These are phyloP conservation scores for Notodonta ziczac DNA, from an alignment of 2,888 invertebrate species.

Conservation along the genomic window DNA sequence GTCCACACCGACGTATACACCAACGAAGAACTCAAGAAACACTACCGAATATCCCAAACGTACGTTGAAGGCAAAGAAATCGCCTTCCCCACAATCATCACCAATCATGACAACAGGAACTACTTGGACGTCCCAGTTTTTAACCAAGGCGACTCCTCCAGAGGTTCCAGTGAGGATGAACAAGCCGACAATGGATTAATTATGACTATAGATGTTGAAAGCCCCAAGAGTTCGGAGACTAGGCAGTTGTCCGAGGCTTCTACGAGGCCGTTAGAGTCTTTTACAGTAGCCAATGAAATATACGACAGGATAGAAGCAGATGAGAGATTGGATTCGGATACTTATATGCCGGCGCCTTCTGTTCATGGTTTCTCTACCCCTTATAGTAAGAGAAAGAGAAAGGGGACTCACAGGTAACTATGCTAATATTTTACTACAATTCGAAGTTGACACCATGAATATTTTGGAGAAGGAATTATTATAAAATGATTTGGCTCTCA, in stretches of 20 bases:
- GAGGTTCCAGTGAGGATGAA: constrained; percentile 73
- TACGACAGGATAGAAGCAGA: constrained; percentile 59
- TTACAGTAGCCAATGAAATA: constrained; percentile 44
- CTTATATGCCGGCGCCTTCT: constrained; percentile 42
- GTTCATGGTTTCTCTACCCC: constrained; percentile 61
- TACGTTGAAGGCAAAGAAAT: constrained; percentile 79
- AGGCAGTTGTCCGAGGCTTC: constrained; percentile 61
- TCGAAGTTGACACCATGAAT: too few species aligned
- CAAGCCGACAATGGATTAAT: constrained; percentile 57
- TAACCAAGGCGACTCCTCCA: constrained; percentile 53
- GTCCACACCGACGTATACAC: constrained; percentile 71
- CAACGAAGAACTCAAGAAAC: constrained; percentile 75
- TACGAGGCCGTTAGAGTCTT: constrained; percentile 56
- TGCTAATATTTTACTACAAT: too few species aligned
- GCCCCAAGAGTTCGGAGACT: constrained; percentile 54
- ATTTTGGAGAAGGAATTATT: too few species aligned
- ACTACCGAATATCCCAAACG: constrained; percentile 74
- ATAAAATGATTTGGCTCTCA: too few species aligned
- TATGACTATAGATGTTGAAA: constrained; percentile 74
- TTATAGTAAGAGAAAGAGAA: constrained; percentile 64
- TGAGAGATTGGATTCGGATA: constrained; percentile 53
- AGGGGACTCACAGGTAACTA: constrained; percentile 59
- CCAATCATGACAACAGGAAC: constrained; percentile 51
- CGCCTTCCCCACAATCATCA: constrained; percentile 52
- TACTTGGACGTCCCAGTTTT: constrained; percentile 24